These are phyloP conservation scores for Rhyacichthys aspro DNA, from an alignment of 2,797 vertebrate genomes.

Conservation along the genomic window DNA sequence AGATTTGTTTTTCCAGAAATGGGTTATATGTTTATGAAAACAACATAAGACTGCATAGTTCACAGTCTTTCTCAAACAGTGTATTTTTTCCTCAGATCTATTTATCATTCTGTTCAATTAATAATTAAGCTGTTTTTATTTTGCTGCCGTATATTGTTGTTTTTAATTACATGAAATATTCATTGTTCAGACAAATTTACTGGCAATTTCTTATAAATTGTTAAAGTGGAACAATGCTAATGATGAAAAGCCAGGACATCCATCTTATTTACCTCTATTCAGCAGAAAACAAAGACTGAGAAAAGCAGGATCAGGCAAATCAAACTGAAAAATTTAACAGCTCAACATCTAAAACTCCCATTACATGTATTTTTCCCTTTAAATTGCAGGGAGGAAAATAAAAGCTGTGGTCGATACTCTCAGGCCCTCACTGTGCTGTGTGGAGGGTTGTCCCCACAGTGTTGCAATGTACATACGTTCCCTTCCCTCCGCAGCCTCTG, in stretches of 20 bases:
- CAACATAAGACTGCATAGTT: slow-evolving; percentile 76
- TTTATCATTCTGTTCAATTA: slow-evolving; percentile 86
- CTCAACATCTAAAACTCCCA: slow-evolving; percentile 82
- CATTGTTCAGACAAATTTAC: slow-evolving; percentile 81
- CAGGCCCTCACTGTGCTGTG: slow-evolving; percentile 67
- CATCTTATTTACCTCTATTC: slow-evolving; percentile 83
- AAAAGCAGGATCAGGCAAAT: slow-evolving; percentile 75
- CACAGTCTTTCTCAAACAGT: slow-evolving; percentile 73
- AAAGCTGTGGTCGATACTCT: slow-evolving; percentile 76
- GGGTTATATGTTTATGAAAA: slow-evolving; percentile 81
- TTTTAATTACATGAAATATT: slow-evolving; percentile 87
- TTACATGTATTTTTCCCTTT: slow-evolving; percentile 86
- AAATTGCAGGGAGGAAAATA: slow-evolving; percentile 80
- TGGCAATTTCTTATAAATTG: slow-evolving; percentile 85
- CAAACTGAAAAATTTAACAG: slow-evolving; percentile 87
- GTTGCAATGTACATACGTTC: slow-evolving; percentile 65
- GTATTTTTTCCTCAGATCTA: slow-evolving; percentile 73
- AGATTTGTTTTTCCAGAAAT: slow-evolving; percentile 83
- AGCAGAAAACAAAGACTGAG: slow-evolving; percentile 74
- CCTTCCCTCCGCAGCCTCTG: slow-evolving; percentile 64
- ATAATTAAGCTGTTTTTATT: slow-evolving; percentile 88
- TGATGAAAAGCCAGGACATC: slow-evolving; percentile 84
- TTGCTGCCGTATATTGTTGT: slow-evolving; percentile 84
- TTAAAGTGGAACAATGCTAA: slow-evolving; percentile 87
- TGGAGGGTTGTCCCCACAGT: slow-evolving; percentile 73